Evolutionary conservation across 1,140 invertebrate genomes (phyloP), one percentile per base, ranked within the genome.

Genomic region (Temnothorax curvispinosus): DNA sequence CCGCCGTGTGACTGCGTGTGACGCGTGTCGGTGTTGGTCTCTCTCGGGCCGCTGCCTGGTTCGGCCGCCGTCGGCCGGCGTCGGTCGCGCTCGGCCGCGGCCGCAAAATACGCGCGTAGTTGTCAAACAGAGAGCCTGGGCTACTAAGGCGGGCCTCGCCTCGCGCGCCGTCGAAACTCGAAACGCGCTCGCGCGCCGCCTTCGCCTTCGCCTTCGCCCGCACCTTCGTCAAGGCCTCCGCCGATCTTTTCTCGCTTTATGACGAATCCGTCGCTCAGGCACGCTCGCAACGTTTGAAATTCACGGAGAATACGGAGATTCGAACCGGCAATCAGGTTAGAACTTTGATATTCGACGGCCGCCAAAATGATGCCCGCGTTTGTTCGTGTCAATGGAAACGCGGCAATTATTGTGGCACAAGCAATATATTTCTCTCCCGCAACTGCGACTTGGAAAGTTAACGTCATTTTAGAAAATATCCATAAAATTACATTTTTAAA

Each of bases 81-180:
- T 92, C 91, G 91, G 84, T 44, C 38, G 5, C 47, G 71, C 76
- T 90, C 91, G 91, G 78, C 58, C 69, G 76, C 80, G 85, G 87
- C 81, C 91, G 88, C 91, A 76, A 91, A 92, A 92, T 92, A 91
- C 91, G 90, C 91, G 91, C 90, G 90, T 89, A 92, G 72, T 74
- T 85, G 85, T 91, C 74, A 86, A 91, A 91, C 90, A 85, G 71
- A 75, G 85, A 91, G 80, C 72, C 85, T 84, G 85, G 56, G 60
- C 54, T 91, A 89, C 69, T 60, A 85, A 90, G 87, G 75, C 72
- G 65, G 87, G 77, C 72, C 27, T 27, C 27, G 27, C 27, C 27
- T 11, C 47, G 56, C 21, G 72, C 64, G 21, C 58, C 35, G 58
- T 27, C 27, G 27, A 27, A 27, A 27, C 27, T 1, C 27, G 27